Evolutionary conservation across 2,113 vertebrate species (phyloP), one percentile per base, ranked within the genome.

Genomic region (Forbesichthys agassizii): DNA sequence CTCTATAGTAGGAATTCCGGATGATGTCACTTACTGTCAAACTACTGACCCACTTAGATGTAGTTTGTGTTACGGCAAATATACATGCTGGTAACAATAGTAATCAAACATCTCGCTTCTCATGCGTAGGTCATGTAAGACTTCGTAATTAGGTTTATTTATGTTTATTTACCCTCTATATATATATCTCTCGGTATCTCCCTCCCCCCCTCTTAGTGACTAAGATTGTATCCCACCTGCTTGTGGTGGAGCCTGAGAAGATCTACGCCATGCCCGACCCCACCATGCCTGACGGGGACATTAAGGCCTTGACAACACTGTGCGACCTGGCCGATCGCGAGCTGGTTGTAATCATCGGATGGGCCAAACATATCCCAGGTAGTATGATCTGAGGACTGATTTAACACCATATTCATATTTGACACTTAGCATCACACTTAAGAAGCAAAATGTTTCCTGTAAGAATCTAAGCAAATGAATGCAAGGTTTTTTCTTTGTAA

Each of bases 311-410:
- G 85, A 98, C 97, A 89, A 99, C 95, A 1, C 94, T 99, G 76
- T 99, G 97, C 78, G 97, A 99, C 88, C 90, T 99, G 88, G 96
- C 96, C 16, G 97, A 99, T 93, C 93, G 96, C 11, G 96, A 99
- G 83, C 93, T 99, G 33, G 97, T 99, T 80, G 95, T 98, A 90
- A 99, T 97, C 91, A 99, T 99, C 67, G 95, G 96, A 88, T 99
- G 98, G 98, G 98, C 98, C 78, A 99, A 99, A 85, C 95, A 99
- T 88, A 98, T 99, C 91, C 98, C 98, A 94, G 98, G 98, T 99
- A 91, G 49, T 54, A 27, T 69, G 54, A 9, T 49, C 1, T 16
- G 12, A n/a, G n/a, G 9, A 48, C 76, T 36, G 10, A 65, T 59
- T 27, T 58, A 61, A 11, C 11, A 10, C 27, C 13, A 33, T 4